phyloP scores from a whole-genome alignment of 2,113 vertebrate genomes.

The Centropus unirufus region DNA sequence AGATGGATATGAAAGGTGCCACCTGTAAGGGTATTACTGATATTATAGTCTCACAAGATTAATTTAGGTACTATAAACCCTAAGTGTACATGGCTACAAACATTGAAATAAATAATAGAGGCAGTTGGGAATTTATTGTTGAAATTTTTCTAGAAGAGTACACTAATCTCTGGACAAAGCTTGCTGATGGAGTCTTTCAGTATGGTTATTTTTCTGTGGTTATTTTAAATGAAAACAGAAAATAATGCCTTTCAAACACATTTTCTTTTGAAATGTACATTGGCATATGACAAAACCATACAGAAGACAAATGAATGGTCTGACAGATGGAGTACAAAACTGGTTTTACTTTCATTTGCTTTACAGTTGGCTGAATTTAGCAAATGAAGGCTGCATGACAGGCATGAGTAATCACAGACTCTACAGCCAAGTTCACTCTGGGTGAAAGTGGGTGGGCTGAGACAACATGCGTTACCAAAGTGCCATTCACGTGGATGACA shows the following conservation, averaged over 20 bases:
- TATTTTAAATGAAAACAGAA: not conserved
- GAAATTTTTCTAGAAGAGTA: not conserved
- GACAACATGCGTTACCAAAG: not conserved
- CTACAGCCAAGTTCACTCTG: not conserved
- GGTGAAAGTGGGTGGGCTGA: not conserved
- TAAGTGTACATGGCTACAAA: not conserved
- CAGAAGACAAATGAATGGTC: not conserved
- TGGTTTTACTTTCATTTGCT: not conserved
- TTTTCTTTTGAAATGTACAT: not conserved
- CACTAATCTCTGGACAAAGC: not conserved
- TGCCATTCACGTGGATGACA: not conserved
- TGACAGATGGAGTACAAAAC: not conserved
- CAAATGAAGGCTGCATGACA: not conserved
- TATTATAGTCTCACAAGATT: not conserved
- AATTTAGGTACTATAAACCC: not conserved
- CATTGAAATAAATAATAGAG: not conserved
- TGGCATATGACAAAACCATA: not conserved
- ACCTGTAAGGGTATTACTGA: not conserved
- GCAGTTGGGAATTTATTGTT: not conserved
- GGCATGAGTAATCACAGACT: not conserved
- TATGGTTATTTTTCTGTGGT: not conserved
- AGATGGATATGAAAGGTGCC: not conserved
- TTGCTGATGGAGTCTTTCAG: not conserved
- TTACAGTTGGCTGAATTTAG: not conserved
- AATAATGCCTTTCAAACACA: not conserved